These are phyloP conservation scores for Anisognathus igniventris DNA, from an alignment of 2,797 vertebrate species.

Conservation along the genomic window DNA sequence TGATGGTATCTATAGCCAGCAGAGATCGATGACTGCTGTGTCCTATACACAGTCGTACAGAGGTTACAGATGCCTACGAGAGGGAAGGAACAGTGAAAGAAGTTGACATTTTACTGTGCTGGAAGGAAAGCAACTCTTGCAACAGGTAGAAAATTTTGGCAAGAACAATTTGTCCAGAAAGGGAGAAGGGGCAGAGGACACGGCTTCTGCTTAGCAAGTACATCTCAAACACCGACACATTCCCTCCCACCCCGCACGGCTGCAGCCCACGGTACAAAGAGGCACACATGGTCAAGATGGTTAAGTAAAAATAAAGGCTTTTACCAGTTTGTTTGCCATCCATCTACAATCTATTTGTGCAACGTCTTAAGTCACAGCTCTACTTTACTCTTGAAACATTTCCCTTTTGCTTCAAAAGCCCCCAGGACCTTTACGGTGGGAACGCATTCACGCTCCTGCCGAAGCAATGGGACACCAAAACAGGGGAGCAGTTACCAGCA, in stretches of 20 bases:
- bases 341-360: constrained; percentile 38
- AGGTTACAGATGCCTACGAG: constrained; percentile 44
- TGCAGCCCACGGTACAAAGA: constrained; percentile 73
- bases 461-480: neutral
- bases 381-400: constrained; percentile 26
- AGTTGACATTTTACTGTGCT: constrained; percentile 52
- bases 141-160: constrained; percentile 72
- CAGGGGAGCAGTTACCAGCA: neutral
- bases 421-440: neutral
- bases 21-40: constrained; percentile 11
- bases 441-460: constrained; percentile 18
- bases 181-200: constrained; percentile 56
- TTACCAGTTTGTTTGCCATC: constrained; percentile 45
- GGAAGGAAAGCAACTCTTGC: constrained; percentile 62
- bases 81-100: constrained; percentile 35
- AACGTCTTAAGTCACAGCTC: constrained; percentile 36
- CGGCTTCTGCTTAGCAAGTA: constrained; percentile 56
- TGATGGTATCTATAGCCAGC: constrained; percentile 59
- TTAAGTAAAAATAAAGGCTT: constrained; percentile 73
- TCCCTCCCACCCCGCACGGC: constrained; percentile 33
- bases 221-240: constrained; percentile 48
- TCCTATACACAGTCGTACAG: constrained; percentile 34
- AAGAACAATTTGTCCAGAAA: constrained; percentile 61
- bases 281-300: constrained; percentile 77
- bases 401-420: constrained; percentile 11